phyloP scores from a whole-genome alignment of 2,888 invertebrate species.

The Leptothorax acervorum region DNA sequence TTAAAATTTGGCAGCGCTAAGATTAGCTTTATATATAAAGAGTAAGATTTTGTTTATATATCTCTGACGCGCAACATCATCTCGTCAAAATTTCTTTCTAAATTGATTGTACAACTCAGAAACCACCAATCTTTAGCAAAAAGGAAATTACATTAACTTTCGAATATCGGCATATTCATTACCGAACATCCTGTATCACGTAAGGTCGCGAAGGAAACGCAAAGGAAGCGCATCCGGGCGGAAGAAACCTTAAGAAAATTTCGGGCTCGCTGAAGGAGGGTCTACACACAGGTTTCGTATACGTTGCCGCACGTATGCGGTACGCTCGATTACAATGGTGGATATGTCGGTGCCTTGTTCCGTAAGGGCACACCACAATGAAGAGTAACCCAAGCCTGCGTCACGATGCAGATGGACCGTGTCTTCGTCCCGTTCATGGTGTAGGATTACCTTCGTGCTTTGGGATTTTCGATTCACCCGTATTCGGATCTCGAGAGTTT shows the following conservation, averaged over 20 bases:
- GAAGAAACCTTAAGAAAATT: slow-evolving; percentile 68
- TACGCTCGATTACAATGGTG: slow-evolving; percentile 63
- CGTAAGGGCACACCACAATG: slow-evolving; percentile 79
- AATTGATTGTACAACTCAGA: background rate
- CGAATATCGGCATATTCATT: background rate
- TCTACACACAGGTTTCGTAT: slow-evolving; percentile 37
- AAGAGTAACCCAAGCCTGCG: slow-evolving; percentile 73
- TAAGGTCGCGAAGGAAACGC: background rate
- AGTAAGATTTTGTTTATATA: background rate
- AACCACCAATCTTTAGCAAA: background rate
- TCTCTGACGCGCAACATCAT: background rate
- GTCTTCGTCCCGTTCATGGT: slow-evolving; percentile 55
- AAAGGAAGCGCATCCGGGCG: slow-evolving; percentile 53
- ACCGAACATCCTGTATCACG: slow-evolving; percentile 7
- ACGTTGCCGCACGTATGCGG: background rate
- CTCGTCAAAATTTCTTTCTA: background rate
- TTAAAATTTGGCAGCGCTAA: too few species aligned
- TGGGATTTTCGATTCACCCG: slow-evolving; percentile 69
- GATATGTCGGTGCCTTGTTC: slow-evolving; percentile 68
- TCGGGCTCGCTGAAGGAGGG: slow-evolving; percentile 30
- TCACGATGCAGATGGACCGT: slow-evolving; percentile 58
- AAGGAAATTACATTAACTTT: background rate
- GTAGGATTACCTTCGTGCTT: slow-evolving; percentile 58
- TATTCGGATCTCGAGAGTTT: slow-evolving; percentile 60
- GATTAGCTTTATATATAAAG: background rate